These are phyloP conservation scores for Ovibos moschatus DNA, from an alignment of 2,113 vertebrate genomes.

Conservation along the genomic window DNA sequence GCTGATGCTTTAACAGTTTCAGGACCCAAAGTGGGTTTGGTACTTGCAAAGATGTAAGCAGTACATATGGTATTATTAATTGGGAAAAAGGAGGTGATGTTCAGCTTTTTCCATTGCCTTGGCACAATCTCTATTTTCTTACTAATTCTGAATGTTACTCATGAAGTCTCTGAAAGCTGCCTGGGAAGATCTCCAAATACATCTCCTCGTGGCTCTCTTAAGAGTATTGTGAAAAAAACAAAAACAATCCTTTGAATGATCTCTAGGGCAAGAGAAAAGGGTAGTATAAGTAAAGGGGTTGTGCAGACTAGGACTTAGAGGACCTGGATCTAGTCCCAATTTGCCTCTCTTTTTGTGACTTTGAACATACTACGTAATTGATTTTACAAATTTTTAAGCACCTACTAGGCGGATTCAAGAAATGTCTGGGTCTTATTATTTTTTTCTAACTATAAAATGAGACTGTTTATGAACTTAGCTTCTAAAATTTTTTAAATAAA, in stretches of 20 bases:
- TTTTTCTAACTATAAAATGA: constrained; percentile 7
- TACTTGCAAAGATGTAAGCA: neutral
- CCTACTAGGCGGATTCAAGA: neutral
- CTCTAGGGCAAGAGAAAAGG: neutral
- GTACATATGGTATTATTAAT: neutral
- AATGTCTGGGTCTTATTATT: neutral
- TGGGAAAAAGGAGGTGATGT: neutral
- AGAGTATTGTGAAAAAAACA: neutral
- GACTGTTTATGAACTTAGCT: neutral
- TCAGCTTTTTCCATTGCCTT: neutral
- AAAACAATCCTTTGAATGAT: neutral
- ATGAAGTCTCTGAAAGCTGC: neutral
- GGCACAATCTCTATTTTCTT: constrained; percentile 17
- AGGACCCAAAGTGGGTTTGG: constrained; percentile 14
- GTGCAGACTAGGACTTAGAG: neutral
- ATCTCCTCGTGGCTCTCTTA: neutral
- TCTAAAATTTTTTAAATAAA: constrained; percentile 22
- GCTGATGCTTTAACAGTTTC: constrained; percentile 51
- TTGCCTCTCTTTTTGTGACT: neutral
- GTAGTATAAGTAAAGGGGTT: neutral
- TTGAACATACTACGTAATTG: neutral
- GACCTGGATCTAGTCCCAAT: neutral
- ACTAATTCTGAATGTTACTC: neutral
- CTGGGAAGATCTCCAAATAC: constrained; percentile 13
- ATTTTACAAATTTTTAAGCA: neutral